Evolutionary conservation across 2,888 invertebrate genomes (phyloP).

Genomic region (Heliothis peltigera): DNA sequence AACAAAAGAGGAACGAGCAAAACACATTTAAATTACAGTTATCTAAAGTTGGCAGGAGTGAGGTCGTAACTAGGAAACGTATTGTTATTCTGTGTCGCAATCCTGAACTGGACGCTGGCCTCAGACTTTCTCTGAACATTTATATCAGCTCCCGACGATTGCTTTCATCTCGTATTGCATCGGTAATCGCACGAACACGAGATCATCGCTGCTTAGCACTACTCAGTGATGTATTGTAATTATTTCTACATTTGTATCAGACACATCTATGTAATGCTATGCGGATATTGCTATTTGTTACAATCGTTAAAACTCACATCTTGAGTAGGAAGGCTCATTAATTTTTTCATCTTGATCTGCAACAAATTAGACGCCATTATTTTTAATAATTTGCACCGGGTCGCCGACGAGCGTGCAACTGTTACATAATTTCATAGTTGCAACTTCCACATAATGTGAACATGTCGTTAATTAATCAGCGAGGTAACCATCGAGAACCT

Average conservation of each 20-base stretch:
- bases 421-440: constrained; percentile 46
- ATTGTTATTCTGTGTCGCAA: constrained; percentile 67
- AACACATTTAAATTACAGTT: constrained; percentile 63
- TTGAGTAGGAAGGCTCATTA: constrained; percentile 18
- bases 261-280: constrained; percentile 18
- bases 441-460: constrained; percentile 47
- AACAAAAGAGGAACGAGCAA: constrained; percentile 47
- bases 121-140: constrained; percentile 68
- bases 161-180: constrained; percentile 63
- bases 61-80: constrained; percentile 66
- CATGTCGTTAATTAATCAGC: constrained; percentile 61
- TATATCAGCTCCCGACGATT: constrained; percentile 54
- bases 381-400: constrained; percentile 35
- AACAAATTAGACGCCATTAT: constrained; percentile 30
- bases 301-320: constrained; percentile 23
- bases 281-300: constrained; percentile 22
- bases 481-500: constrained; percentile 52
- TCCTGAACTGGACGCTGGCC: constrained; percentile 60
- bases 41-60: constrained; percentile 64
- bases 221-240: constrained; percentile 33
- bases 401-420: constrained; percentile 17
- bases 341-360: constrained; percentile 9
- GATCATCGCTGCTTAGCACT: constrained; percentile 39
- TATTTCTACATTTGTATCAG: constrained; percentile 39
- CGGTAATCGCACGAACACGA: constrained; percentile 37